Conservation (phyloP, 2,797 vertebrate genomes). For the Myripristis jacobus region DNA sequence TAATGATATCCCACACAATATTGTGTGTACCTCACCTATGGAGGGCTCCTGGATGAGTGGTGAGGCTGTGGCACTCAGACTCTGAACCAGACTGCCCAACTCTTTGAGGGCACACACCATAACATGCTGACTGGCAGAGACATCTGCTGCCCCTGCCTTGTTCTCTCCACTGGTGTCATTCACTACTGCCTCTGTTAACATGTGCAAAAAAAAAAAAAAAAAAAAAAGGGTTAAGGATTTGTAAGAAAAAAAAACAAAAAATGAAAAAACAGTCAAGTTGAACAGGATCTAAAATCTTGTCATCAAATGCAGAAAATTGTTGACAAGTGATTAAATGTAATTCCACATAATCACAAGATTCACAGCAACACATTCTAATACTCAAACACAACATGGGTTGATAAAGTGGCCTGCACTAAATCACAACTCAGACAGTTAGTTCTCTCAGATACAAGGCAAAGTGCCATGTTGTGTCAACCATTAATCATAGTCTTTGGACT, state of each 20-base stretch:
- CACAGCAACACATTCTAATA: slow-evolving; percentile 2
- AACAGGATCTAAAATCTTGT: background rate
- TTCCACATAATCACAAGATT: background rate
- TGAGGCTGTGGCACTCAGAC: slow-evolving; percentile 94
- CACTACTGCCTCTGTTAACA: slow-evolving; percentile 91
- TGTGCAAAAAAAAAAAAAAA: background rate
- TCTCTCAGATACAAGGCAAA: background rate
- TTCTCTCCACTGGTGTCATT: slow-evolving; percentile 95
- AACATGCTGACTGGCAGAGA: slow-evolving; percentile 97
- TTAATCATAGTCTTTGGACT: background rate
- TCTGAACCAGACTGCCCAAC: slow-evolving; percentile 96
- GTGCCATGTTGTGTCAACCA: background rate
- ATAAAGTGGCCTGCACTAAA: slow-evolving; percentile 31
- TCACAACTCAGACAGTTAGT: background rate
- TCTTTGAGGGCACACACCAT: slow-evolving; percentile 99
- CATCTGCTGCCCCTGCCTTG: slow-evolving; percentile 91
- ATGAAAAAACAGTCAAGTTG: background rate
- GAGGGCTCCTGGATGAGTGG: slow-evolving; percentile 98
- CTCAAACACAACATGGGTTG: slow-evolving; percentile 41
- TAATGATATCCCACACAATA: background rate
- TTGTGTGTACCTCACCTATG: slow-evolving; percentile 84
- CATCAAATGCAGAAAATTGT: background rate
- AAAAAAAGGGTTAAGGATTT: background rate
- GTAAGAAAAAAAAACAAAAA: slow-evolving; percentile 22
- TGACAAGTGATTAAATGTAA: background rate